These are phyloP conservation scores for Zaprionus bogoriensis DNA, from an alignment of 2,888 invertebrate species.

Conservation along the genomic window DNA sequence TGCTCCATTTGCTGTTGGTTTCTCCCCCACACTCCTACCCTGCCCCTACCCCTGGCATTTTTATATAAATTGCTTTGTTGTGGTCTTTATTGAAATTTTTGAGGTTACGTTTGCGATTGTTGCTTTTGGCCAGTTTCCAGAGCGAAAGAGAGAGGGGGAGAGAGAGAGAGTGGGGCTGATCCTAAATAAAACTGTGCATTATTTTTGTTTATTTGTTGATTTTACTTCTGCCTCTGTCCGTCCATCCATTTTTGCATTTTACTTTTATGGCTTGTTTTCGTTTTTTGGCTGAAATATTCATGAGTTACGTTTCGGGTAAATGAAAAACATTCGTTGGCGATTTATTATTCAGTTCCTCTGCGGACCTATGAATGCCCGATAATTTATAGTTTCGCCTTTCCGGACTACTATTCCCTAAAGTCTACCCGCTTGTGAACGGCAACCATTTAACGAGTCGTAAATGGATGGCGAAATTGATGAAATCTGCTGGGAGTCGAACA, in stretches of 20 bases:
- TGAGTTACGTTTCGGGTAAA: constrained; percentile 74
- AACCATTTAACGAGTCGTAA: constrained; percentile 39
- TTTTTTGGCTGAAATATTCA: constrained; percentile 66
- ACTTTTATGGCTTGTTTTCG: constrained; percentile 36
- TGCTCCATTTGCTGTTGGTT: constrained; percentile 63
- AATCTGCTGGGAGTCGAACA: neutral
- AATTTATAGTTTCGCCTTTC: constrained; percentile 65
- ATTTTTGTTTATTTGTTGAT: constrained; percentile 76
- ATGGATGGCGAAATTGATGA: constrained; percentile 26
- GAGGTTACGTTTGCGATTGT: constrained; percentile 78
- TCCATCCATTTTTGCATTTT: constrained; percentile 69
- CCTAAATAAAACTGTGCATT: constrained; percentile 69
- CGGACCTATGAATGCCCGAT: constrained; percentile 57
- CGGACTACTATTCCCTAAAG: constrained; percentile 7
- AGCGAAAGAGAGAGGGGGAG: neutral
- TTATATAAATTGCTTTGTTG: constrained; percentile 80
- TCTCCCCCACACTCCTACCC: neutral
- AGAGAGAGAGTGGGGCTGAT: constrained; percentile 22
- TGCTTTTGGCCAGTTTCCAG: constrained; percentile 67
- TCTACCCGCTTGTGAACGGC: constrained; percentile 25
- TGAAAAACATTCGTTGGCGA: constrained; percentile 72
- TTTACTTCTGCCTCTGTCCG: constrained; percentile 51
- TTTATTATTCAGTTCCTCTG: constrained; percentile 60
- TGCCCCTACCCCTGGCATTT: constrained; percentile 57
- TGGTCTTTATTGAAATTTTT: constrained; percentile 79